Conservation (phyloP, 92 coral and sea anemone species). For the Desmophyllum pertusum region DNA sequence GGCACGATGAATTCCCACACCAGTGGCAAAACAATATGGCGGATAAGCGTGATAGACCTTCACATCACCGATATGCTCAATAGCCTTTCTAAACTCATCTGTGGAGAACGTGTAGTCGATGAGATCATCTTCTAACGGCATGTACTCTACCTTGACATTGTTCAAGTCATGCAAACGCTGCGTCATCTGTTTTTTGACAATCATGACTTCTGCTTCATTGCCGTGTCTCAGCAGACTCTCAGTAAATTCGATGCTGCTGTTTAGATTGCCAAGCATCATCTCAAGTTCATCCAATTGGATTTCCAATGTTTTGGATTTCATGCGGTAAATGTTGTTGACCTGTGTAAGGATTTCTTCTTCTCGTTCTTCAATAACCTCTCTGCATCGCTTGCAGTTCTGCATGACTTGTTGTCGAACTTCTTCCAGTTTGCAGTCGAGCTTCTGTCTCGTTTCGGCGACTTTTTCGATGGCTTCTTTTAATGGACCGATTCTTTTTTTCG, state of each 20-base stretch:
- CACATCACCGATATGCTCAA: constrained; percentile 75
- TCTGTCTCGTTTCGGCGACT: constrained; percentile 73
- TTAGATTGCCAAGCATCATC: constrained; percentile 85
- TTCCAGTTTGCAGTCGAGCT: constrained; percentile 79
- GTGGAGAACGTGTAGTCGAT: constrained; percentile 85
- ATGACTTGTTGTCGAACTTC: constrained; percentile 74
- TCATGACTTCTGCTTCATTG: constrained; percentile 97
- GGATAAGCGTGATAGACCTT: constrained; percentile 90
- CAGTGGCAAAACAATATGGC: constrained; percentile 86
- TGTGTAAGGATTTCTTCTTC: constrained; percentile 89
- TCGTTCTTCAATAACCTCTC: constrained; percentile 81
- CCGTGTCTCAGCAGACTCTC: constrained; percentile 93
- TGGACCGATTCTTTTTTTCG: constrained; percentile 79
- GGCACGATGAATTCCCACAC: constrained; percentile 90
- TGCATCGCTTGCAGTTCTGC: constrained; percentile 61
- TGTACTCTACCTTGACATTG: constrained; percentile 72
- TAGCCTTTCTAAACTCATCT: constrained; percentile 88
- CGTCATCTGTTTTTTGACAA: constrained; percentile 91
- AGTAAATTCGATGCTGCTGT: constrained; percentile 91
- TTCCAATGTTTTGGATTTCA: constrained; percentile 89
- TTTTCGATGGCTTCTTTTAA: constrained; percentile 81
- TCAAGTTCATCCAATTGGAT: constrained; percentile 86
- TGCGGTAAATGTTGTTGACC: constrained; percentile 80
- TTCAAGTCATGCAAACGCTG: constrained; percentile 84
- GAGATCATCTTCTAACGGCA: constrained; percentile 90